phyloP scores from a whole-genome alignment of 2,113 vertebrate genomes.

The Paramisgurnus dabryanus region DNA sequence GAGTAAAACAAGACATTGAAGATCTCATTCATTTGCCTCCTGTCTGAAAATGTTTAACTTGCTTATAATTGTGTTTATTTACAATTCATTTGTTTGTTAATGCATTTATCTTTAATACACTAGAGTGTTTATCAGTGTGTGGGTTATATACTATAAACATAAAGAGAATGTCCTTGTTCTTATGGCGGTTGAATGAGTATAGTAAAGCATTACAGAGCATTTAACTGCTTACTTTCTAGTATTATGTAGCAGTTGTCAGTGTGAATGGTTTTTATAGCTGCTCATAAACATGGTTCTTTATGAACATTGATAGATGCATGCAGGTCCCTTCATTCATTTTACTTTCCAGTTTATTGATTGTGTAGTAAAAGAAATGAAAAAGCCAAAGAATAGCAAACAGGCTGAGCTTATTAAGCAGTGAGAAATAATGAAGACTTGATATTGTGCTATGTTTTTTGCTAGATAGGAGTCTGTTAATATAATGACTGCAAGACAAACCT shows the following conservation, averaged over 20 bases:
- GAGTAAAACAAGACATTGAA: background rate
- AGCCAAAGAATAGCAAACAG: background rate
- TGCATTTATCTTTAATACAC: background rate
- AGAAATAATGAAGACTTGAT: too few species aligned
- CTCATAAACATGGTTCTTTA: slow-evolving; percentile 50
- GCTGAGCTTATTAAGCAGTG: slow-evolving; percentile 48
- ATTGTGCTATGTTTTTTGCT: background rate
- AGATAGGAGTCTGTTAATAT: too few species aligned
- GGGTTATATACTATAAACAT: too few species aligned
- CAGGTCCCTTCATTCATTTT: slow-evolving; percentile 45
- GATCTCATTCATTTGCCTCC: background rate
- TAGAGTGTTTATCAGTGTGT: background rate
- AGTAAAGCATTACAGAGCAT: background rate
- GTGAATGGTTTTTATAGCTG: slow-evolving; percentile 39
- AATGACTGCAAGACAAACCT: too few species aligned
- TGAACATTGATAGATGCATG: slow-evolving; percentile 62
- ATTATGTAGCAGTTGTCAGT: background rate
- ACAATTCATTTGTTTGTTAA: background rate
- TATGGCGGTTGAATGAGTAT: background rate
- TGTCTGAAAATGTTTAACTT: too few species aligned
- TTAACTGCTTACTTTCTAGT: slow-evolving; percentile 18
- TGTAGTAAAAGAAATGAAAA: slow-evolving; percentile 30
- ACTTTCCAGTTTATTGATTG: slow-evolving; percentile 58
- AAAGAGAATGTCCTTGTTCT: too few species aligned
- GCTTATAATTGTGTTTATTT: background rate